These are phyloP conservation scores for Metellina segmentata DNA, from an alignment of 2,888 invertebrate genomes.

Conservation along the genomic window DNA sequence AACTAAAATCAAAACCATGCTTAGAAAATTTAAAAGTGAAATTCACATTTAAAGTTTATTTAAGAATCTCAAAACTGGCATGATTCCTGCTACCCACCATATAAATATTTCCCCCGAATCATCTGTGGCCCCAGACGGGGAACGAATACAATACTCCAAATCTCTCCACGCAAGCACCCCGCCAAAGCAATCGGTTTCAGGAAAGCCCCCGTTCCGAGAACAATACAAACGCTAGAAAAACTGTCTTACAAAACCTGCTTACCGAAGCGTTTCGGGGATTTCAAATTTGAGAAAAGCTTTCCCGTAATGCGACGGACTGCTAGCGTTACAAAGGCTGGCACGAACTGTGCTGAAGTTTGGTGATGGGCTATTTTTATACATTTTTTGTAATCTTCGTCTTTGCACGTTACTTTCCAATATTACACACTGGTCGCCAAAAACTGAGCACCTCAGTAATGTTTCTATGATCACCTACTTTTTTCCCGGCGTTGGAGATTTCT, in stretches of 20 bases:
- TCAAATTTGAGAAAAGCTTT: conserved; percentile 73
- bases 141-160: neutral
- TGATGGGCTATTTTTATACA: conserved; percentile 60
- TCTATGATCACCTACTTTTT: conserved; percentile 60
- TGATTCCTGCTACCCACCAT: conserved; percentile 18
- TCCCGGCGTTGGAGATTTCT: neutral
- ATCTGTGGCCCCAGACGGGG: conserved; percentile 7
- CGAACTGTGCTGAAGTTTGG: conserved; percentile 57
- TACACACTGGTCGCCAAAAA: conserved; percentile 46
- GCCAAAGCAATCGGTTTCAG: conserved; percentile 14
- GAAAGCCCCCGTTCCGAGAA: conserved; percentile 19
- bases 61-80: conserved; percentile 28
- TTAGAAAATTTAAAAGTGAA: neutral
- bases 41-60: conserved; percentile 30
- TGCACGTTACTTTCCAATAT: conserved; percentile 55
- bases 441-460: conserved; percentile 55
- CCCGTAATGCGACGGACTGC: conserved; percentile 51
- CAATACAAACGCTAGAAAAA: conserved; percentile 56
- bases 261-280: conserved; percentile 68
- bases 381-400: conserved; percentile 53
- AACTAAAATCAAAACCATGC: too few species aligned
- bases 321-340: conserved; percentile 49
- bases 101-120: conserved; percentile 25
- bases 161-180: neutral
- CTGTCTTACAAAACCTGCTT: conserved; percentile 71